Percentiles rank a stretch among this genome's conserved stretches.
Conservation (phyloP, 2,797 vertebrate species). For the Phoebastria nigripes region DNA sequence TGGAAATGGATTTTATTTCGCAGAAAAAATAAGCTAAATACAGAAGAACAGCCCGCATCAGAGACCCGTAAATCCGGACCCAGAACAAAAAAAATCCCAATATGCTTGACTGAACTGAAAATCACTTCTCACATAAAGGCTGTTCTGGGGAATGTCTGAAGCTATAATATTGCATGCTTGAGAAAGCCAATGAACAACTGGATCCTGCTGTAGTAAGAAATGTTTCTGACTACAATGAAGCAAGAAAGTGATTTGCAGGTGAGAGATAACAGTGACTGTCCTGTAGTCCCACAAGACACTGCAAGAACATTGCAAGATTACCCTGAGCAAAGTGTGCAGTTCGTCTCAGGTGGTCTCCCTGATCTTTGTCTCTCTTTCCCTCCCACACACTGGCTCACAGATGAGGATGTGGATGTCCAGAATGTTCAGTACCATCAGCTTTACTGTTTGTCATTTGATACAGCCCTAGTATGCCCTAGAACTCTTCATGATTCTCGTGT, state of each 20-base stretch:
- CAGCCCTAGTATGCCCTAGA: not conserved
- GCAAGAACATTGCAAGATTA: not conserved
- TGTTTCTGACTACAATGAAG: not conserved
- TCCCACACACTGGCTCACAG: not conserved
- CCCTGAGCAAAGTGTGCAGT: not conserved
- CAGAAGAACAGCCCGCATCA: not conserved
- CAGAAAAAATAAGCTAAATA: not conserved
- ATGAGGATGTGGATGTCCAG: not conserved
- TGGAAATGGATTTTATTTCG: not conserved
- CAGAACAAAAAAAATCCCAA: not conserved
- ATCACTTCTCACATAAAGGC: not conserved
- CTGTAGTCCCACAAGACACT: not conserved
- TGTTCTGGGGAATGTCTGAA: not conserved
- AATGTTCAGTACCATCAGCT: not conserved
- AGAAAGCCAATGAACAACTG: not conserved
- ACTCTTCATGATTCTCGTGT: rapidly evolving
- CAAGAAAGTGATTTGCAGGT: not conserved
- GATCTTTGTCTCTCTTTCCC: not conserved
- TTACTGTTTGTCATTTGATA: not conserved
- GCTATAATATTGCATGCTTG: not conserved
- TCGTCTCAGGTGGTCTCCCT: not conserved
- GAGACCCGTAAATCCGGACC: not conserved
- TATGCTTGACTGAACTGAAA: not conserved
- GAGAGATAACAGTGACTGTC: not conserved
- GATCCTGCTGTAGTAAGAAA: not conserved